These are phyloP conservation scores for Pheosia gnoma DNA, from an alignment of 2,888 invertebrate genomes.

Conservation along the genomic window DNA sequence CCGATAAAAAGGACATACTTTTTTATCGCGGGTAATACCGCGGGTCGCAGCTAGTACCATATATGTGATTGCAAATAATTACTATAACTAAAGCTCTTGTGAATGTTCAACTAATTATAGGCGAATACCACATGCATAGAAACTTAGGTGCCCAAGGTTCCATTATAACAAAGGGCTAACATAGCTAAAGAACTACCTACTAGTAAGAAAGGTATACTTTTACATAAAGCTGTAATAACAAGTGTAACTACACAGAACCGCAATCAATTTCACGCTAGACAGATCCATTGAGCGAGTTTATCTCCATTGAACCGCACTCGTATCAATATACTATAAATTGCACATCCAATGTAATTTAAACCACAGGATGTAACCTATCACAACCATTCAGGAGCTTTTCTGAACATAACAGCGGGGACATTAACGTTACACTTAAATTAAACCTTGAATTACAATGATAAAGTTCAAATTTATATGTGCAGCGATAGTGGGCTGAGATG, in stretches of 20 bases:
- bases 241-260: neutral
- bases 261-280: constrained; percentile 17
- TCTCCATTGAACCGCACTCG: constrained; percentile 40
- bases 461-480: constrained; percentile 36
- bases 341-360: constrained; percentile 72
- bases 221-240: neutral
- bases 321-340: constrained; percentile 69
- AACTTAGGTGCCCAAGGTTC: too few relatives aligned
- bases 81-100: too few relatives aligned
- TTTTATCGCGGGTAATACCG: too few relatives aligned
- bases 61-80: too few relatives aligned
- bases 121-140: too few relatives aligned
- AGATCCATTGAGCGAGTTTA: constrained; percentile 27
- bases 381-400: constrained; percentile 70
- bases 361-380: constrained; percentile 78
- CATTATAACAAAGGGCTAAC: neutral
- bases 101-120: too few relatives aligned
- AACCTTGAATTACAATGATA: constrained; percentile 36
- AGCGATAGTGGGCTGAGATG: constrained; percentile 42
- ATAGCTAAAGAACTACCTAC: neutral
- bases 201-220: neutral
- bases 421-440: constrained; percentile 29
- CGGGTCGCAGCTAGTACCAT: too few relatives aligned
- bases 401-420: constrained; percentile 47
- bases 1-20: too few relatives aligned